Evolutionary conservation across 2,797 vertebrate species (phyloP), one percentile per base, ranked within the genome.

Genomic region (Anomalospiza imberbis): DNA sequence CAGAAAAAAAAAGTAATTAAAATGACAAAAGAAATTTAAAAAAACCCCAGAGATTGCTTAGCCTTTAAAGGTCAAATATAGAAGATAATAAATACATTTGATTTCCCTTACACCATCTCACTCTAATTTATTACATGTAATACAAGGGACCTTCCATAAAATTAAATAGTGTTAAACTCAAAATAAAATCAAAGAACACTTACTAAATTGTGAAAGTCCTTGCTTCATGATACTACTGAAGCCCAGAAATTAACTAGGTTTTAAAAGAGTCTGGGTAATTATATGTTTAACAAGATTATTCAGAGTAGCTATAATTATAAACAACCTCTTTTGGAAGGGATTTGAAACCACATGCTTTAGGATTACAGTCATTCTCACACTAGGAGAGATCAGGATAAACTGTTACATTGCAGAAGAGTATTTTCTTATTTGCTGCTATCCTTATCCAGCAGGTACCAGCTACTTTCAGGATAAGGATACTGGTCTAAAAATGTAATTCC

Each of bases 181-280:
- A 95, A 91, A 93, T 83, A 85, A 96, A 95, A 94, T 92, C 68
- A 82, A 74, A 87, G 32, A 85, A 31, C 57, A 65, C 66, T 93
- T 93, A 92, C 72, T 91, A 95, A 95, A 87, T 42, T 79, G 72
- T 88, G 72, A 50, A 95, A 93, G 88, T 74, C 75, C 68, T 91
- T 83, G 84, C 53, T 83, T 74, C 67, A 77, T 54, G 74, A 87
- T 0, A 0, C 50, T 66, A 83, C 57, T 2, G 2, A 87, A 95
- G 91, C 81, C 92, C 92, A 95, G 68, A 95, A 93, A 91, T 85
- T 95, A 95, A 94, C 67, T 50, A 88, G 66, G n/a, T 83, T 94
- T 96, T 95, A 88, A 91, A 92, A 94, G 50, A 57, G 54, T 81
- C 78, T 85, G 75, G 78, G 75, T 89, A 92, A 95, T 95, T 94